Evolutionary conservation across 2,888 invertebrate species (phyloP).

Genomic region (Corbicula japonica): DNA sequence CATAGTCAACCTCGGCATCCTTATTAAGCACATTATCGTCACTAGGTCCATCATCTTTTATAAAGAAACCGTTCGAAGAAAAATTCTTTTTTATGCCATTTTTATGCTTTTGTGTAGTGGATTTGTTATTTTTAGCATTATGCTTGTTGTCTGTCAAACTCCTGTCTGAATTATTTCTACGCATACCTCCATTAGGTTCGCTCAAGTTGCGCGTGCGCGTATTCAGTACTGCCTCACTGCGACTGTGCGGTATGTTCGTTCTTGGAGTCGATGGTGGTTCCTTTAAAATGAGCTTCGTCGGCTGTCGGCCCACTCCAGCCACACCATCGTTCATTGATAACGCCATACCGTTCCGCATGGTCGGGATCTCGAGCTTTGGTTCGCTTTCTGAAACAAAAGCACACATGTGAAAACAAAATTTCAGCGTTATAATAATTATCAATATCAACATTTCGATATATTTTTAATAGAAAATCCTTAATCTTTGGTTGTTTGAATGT

Average conservation of each 20-base stretch:
- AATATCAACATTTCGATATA: too few species aligned
- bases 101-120: conserved; percentile 18
- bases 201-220: not conserved
- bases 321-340: conserved; percentile 28
- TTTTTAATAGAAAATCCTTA: too few species aligned
- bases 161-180: conserved; percentile 57
- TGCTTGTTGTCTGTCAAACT: conserved; percentile 41
- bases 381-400: conserved; percentile 12
- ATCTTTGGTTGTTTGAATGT: too few species aligned
- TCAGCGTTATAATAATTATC: too few species aligned
- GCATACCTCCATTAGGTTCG: conserved; percentile 4
- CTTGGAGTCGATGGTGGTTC: conserved; percentile 58
- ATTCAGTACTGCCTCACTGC: conserved; percentile 49
- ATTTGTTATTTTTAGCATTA: conserved; percentile 27
- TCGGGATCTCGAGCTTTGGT: conserved; percentile 10
- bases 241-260: conserved; percentile 25
- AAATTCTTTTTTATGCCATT: conserved; percentile 68
- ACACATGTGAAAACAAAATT: too few species aligned
- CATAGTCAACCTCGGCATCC: conserved; percentile 59
- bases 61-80: conserved; percentile 59
- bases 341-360: conserved; percentile 31
- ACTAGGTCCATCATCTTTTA: conserved; percentile 43
- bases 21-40: conserved; percentile 39
- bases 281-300: conserved; percentile 57
- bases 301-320: conserved; percentile 24